These are phyloP conservation scores for Oryzias curvinotus DNA, from an alignment of 2,113 vertebrate species.

Conservation along the genomic window DNA sequence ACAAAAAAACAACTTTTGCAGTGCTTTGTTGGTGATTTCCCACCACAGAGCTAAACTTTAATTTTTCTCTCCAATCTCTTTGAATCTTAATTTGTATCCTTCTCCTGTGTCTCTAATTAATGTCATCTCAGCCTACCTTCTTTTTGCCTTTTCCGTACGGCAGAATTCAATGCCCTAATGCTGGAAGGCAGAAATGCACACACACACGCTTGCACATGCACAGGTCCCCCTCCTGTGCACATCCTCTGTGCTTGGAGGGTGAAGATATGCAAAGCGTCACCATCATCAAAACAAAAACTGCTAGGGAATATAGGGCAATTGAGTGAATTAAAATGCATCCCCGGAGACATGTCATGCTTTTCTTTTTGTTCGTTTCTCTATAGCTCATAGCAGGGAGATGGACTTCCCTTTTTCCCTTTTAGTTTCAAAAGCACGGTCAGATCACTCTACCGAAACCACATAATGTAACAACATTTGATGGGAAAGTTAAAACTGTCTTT, in stretches of 20 bases:
- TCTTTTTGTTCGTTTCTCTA: constrained; percentile 43
- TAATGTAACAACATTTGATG: too few species aligned
- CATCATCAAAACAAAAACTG: constrained; percentile 79
- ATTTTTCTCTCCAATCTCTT: constrained; percentile 15
- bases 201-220: constrained; percentile 28
- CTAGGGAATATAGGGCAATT: constrained; percentile 79
- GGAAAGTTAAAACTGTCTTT: too few species aligned
- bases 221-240: constrained; percentile 58
- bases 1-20: background rate
- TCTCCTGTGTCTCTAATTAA: constrained; percentile 38
- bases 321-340: constrained; percentile 79
- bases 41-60: constrained; percentile 27
- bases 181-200: constrained; percentile 48
- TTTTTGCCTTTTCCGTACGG: constrained; percentile 38
- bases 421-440: constrained; percentile 35
- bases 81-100: constrained; percentile 23
- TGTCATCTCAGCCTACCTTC: constrained; percentile 39
- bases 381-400: constrained; percentile 36
- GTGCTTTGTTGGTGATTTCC: background rate
- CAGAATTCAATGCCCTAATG: constrained; percentile 44
- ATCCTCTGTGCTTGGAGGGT: constrained; percentile 68
- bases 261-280: constrained; percentile 78
- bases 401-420: constrained; percentile 28
- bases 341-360: constrained; percentile 66
- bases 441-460: background rate